phyloP scores from a whole-genome alignment of 2,113 vertebrate genomes.

The Engraulis encrasicolus region DNA sequence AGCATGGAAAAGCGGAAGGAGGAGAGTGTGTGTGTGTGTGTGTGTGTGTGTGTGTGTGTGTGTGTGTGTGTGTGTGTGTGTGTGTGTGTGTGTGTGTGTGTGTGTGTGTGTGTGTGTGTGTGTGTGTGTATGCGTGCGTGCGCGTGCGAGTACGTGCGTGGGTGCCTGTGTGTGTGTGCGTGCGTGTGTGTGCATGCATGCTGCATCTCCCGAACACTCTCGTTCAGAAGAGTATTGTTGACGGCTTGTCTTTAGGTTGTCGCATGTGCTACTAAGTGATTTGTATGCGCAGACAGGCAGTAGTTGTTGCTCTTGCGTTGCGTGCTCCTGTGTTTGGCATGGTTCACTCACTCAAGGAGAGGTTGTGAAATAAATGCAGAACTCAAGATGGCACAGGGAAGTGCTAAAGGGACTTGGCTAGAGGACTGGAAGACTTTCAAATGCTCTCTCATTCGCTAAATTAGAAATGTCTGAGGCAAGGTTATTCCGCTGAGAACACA shows the following conservation, averaged over 20 bases:
- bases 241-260: background rate
- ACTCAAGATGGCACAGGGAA: background rate
- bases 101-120: no score
- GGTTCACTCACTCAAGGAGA: background rate
- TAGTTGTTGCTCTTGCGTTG: background rate
- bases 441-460: background rate
- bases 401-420: background rate
- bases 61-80: background rate
- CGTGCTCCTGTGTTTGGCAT: background rate
- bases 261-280: background rate
- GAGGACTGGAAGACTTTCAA: background rate
- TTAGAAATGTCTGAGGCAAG: background rate
- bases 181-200: no score
- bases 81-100: background rate
- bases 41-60: background rate
- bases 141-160: no score
- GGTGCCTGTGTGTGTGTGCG: no score
- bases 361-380: background rate
- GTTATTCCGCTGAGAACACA: background rate
- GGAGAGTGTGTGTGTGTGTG: slow-evolving; percentile 52
- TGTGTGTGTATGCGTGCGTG: no score
- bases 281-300: background rate
- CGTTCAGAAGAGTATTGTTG: background rate
- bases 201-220: no score
- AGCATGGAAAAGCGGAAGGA: slow-evolving; percentile 56